Conservation (phyloP, 2,113 vertebrate genomes). For the Hoplias malabaricus region DNA sequence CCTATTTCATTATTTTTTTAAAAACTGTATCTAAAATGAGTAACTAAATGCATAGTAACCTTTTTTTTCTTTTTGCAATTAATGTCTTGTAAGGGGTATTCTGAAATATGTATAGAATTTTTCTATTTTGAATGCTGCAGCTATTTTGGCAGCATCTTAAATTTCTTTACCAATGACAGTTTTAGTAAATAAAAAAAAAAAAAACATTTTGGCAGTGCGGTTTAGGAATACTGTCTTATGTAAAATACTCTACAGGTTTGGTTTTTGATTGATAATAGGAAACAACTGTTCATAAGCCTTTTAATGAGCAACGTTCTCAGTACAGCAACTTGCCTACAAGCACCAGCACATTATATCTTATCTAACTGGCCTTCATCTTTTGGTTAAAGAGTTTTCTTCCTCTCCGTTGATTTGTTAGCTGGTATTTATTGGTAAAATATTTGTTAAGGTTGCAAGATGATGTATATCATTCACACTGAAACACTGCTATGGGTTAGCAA, state of each 20-base stretch:
- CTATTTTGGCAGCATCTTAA: constrained; percentile 20
- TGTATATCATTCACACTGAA: background rate
- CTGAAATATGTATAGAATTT: constrained; percentile 36
- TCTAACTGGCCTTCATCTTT: background rate
- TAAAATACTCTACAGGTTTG: background rate
- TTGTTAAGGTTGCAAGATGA: background rate
- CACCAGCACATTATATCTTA: background rate
- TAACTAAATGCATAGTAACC: constrained; percentile 20
- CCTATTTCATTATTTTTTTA: constrained; percentile 32
- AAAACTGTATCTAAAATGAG: constrained; percentile 19
- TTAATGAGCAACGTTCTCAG: background rate
- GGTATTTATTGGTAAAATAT: constrained; percentile 11
- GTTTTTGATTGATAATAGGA: background rate
- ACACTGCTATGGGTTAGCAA: background rate
- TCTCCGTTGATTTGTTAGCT: background rate
- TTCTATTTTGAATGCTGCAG: constrained; percentile 30
- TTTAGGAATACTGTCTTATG: constrained; percentile 20
- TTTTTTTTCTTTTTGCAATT: constrained; percentile 19
- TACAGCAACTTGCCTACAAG: background rate
- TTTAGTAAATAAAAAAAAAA: constrained; percentile 11
- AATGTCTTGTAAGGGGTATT: constrained; percentile 30
- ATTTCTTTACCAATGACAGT: constrained; percentile 30
- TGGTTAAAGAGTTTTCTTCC: background rate
- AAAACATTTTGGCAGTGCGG: background rate
- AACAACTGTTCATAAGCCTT: background rate